Evolutionary conservation across 2,888 invertebrate species (phyloP).

Genomic region (Argyra leucocephala): DNA sequence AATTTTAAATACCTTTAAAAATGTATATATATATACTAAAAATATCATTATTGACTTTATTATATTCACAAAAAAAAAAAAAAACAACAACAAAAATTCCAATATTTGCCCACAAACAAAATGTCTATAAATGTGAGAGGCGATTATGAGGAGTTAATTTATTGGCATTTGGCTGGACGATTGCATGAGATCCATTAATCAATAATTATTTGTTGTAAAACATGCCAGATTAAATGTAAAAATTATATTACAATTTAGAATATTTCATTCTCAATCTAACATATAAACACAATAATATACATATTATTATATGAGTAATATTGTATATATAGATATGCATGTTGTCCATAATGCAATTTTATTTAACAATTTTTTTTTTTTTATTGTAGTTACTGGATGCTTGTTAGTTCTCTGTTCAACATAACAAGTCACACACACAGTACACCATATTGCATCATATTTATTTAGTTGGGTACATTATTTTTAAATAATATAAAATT

Average conservation of each 20-base stretch:
- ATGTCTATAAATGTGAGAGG: constrained; percentile 5
- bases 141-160: constrained; percentile 12
- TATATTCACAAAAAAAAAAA: too few species aligned
- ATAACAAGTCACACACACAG: constrained; percentile 1
- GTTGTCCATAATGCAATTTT: not conserved
- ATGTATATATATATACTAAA: too few species aligned
- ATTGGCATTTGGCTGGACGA: not conserved
- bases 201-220: constrained; percentile 8
- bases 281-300: not conserved
- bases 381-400: not conserved
- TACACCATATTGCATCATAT: not conserved
- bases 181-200: constrained; percentile 12
- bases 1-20: too few species aligned
- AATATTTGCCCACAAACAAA: not conserved
- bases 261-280: not conserved
- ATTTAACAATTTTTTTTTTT: not conserved
- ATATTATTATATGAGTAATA: not conserved
- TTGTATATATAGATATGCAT: not conserved
- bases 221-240: constrained; percentile 10
- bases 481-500: not conserved
- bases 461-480: not conserved
- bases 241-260: constrained; percentile 8
- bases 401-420: not conserved
- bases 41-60: too few species aligned
- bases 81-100: too few species aligned